These are phyloP conservation scores for Pomacea maculata DNA, from an alignment of 1,140 invertebrate species.

Conservation along the genomic window DNA sequence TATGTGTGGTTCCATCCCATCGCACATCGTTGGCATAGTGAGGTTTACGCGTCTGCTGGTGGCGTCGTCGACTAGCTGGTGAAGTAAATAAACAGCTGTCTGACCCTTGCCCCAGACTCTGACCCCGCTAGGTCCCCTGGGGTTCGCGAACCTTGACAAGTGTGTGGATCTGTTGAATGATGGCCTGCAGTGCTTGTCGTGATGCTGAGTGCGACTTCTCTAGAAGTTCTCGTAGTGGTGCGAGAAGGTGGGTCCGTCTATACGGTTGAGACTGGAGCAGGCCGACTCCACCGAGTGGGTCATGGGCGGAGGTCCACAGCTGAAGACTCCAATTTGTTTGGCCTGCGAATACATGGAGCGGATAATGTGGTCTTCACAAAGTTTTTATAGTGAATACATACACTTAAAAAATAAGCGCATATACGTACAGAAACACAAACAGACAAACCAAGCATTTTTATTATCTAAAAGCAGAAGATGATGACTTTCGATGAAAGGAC, in stretches of 20 bases:
- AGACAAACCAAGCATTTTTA: not conserved
- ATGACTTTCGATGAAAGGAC: not conserved
- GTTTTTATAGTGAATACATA: no score
- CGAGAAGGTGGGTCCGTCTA: slow-evolving; percentile 91
- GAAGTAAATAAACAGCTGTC: not conserved
- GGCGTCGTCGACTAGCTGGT: not conserved
- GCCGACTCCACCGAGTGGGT: slow-evolving; percentile 94
- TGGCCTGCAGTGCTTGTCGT: not conserved
- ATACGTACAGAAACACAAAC: no score
- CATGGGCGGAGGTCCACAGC: slow-evolving; percentile 91
- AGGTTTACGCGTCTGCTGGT: not conserved
- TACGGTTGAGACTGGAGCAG: slow-evolving; percentile 89
- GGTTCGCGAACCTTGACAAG: not conserved
- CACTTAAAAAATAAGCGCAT: not conserved
- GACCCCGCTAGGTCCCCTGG: not conserved
- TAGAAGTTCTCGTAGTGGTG: slow-evolving; percentile 97
- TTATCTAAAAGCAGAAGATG: not conserved
- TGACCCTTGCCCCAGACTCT: not conserved
- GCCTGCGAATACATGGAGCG: slow-evolving; percentile 13
- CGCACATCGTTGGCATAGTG: not conserved
- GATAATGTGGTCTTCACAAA: no score
- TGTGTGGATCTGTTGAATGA: not conserved
- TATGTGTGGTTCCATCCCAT: no score
- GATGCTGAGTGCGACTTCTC: not conserved
- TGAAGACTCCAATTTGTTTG: slow-evolving; percentile 84